These are phyloP conservation scores for Hyles vespertilio DNA, from an alignment of 1,140 invertebrate genomes.

Conservation along the genomic window DNA sequence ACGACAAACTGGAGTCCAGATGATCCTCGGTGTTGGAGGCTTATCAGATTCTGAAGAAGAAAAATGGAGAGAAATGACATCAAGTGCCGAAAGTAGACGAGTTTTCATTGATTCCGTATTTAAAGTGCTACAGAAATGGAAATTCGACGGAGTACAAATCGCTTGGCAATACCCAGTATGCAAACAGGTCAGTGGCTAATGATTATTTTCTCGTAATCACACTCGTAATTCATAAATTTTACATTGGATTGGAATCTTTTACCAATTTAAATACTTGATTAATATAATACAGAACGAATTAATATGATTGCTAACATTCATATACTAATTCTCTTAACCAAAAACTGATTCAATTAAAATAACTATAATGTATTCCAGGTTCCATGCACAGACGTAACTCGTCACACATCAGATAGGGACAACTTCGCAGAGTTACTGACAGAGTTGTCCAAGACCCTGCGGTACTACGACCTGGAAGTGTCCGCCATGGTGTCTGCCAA, in stretches of 20 bases:
- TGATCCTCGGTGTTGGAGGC: constrained; percentile 83
- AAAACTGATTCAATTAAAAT: too few species aligned
- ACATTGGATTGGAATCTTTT: too few species aligned
- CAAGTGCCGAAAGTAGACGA: constrained; percentile 74
- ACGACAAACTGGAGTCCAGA: constrained; percentile 79
- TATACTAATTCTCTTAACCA: too few species aligned
- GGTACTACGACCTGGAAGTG: constrained; percentile 81
- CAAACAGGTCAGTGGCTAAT: constrained; percentile 76
- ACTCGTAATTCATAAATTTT: too few species aligned
- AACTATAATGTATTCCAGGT: constrained; percentile 33
- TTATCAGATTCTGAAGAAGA: constrained; percentile 82
- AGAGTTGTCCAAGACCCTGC: constrained; percentile 84
- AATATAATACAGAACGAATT: too few species aligned
- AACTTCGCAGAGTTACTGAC: constrained; percentile 82
- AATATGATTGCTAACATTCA: too few species aligned
- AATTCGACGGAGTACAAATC: constrained; percentile 83
- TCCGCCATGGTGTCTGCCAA: constrained; percentile 90
- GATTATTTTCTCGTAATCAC: constrained; percentile 1
- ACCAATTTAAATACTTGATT: too few species aligned
- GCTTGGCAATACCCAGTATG: constrained; percentile 87
- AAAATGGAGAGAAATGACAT: constrained; percentile 80
- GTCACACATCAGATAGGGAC: constrained; percentile 80
- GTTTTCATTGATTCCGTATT: constrained; percentile 79
- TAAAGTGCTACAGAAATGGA: constrained; percentile 79
- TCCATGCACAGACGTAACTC: constrained; percentile 29